Conservation (phyloP, 2,888 invertebrate species). For the Dione juno region DNA sequence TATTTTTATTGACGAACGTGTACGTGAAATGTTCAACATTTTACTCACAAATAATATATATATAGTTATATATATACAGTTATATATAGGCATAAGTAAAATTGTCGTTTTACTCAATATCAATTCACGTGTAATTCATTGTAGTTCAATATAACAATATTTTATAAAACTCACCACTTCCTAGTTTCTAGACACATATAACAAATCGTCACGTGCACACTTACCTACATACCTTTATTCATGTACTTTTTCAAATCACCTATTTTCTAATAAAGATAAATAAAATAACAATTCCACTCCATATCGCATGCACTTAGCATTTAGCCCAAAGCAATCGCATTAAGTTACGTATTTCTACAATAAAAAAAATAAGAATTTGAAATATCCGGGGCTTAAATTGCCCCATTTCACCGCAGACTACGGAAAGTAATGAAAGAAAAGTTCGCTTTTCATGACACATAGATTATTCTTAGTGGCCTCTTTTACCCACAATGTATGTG, state of each 20-base stretch:
- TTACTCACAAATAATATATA: too few relatives aligned
- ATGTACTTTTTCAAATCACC: background rate
- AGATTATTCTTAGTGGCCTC: slow-evolving; percentile 70
- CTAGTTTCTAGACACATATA: too few relatives aligned
- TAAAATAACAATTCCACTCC: background rate
- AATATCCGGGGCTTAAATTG: slow-evolving; percentile 55
- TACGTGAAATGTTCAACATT: background rate
- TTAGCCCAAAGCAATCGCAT: slow-evolving; percentile 29
- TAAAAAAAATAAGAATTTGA: slow-evolving; percentile 50
- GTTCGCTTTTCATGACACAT: slow-evolving; percentile 68
- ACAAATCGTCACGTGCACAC: too few relatives aligned
- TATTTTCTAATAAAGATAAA: slow-evolving; percentile 2
- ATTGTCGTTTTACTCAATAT: too few relatives aligned
- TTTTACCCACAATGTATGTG: slow-evolving; percentile 73
- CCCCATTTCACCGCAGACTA: slow-evolving; percentile 58
- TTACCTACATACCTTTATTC: too few relatives aligned
- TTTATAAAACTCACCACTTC: too few relatives aligned
- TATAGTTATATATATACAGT: too few relatives aligned
- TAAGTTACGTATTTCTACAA: slow-evolving; percentile 34
- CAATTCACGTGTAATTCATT: too few relatives aligned
- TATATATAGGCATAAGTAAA: too few relatives aligned
- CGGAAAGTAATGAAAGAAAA: slow-evolving; percentile 71
- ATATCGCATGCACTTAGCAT: slow-evolving; percentile 25
- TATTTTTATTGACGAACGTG: slow-evolving; percentile 45
- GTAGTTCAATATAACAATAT: too few relatives aligned